Conservation (phyloP, 2,113 vertebrate genomes). For the Eptatretus burgeri region DNA sequence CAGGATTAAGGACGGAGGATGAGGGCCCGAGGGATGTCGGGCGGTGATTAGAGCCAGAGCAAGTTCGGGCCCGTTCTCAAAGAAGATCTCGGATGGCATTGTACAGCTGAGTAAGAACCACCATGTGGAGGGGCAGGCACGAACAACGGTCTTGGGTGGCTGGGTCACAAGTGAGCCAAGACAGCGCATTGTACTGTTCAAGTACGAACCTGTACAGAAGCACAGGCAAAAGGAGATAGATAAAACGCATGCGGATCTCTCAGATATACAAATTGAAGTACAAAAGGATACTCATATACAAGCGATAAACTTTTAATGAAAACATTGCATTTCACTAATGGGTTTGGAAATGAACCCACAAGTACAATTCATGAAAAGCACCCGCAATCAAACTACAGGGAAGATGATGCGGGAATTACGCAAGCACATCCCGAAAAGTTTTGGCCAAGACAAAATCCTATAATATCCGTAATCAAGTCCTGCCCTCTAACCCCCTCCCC, state of each 20-base stretch:
- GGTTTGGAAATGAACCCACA: not conserved
- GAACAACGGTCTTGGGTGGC: slow-evolving; percentile 88
- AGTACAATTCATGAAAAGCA: too few relatives aligned
- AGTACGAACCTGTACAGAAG: slow-evolving; percentile 48
- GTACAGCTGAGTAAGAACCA: slow-evolving; percentile 91
- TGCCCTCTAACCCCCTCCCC: too few relatives aligned
- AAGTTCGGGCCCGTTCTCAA: slow-evolving; percentile 15
- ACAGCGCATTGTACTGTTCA: slow-evolving; percentile 62
- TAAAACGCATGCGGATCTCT: not conserved
- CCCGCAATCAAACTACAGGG: too few relatives aligned
- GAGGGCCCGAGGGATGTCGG: not conserved
- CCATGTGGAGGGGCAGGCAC: slow-evolving; percentile 89
- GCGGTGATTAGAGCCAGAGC: not conserved
- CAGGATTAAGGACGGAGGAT: too few relatives aligned
- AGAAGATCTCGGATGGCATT: slow-evolving; percentile 91
- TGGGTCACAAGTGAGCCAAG: slow-evolving; percentile 70
- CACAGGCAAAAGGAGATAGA: not conserved
- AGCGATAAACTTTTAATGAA: not conserved
- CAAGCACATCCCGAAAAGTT: too few relatives aligned
- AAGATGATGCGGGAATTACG: too few relatives aligned
- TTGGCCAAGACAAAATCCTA: too few relatives aligned
- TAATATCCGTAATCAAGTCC: too few relatives aligned
- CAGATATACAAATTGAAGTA: too few relatives aligned
- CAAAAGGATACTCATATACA: not conserved
- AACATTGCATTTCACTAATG: not conserved